Evolutionary conservation across 2,113 vertebrate genomes (phyloP), one percentile per base, ranked within the genome.

Genomic region (Epinephelus fuscoguttatus): DNA sequence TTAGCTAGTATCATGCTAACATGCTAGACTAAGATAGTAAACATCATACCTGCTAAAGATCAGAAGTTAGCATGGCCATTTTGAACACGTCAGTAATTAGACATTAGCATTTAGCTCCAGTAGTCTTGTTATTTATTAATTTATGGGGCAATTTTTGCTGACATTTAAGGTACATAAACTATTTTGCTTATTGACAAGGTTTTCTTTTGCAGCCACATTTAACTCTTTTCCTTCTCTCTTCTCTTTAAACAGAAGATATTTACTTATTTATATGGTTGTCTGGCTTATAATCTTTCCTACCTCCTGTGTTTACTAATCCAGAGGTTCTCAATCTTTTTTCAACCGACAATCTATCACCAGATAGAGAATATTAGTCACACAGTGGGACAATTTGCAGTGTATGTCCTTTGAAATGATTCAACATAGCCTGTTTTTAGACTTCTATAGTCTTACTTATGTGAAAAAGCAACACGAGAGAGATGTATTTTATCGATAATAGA

Each of bases 191-290:
- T 1, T 47, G n/a, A 27, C 6, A 7, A 8, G 33, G 33, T 37
- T 37, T 30, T 37, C 33, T 67, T 18, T 27, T 27, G 9, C 47
- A 30, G 37, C 52, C 53, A 59, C 9, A 45, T 47, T 12, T 71
- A 0, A 17, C 2, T 7, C 1, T 0, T 23, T 49, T 30, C 30
- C 4, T 30, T 27, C 52, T 23, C 0, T 2, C 25, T 25, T 10
- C 9, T 52, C 27, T 50, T 52, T 69, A 10, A 37, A 62, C 33
- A 21, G 9, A 50, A 50, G 4, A 15, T 18, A 42, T 42, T 42
- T 68, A 49, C 45, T 12, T 33, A 8, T 37, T 37, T 37, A 6
- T 21, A 10, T 37, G 50, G 37, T 7, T 17, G 12, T 23, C 18
- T 13, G 6, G 13, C 6, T 33, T 25, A 37, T 5, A 1, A 30